Percentiles rank a stretch among this genome's conserved stretches.
phyloP scores from a whole-genome alignment of 1,140 invertebrate species.

The Macrobrachium rosenbergii region DNA sequence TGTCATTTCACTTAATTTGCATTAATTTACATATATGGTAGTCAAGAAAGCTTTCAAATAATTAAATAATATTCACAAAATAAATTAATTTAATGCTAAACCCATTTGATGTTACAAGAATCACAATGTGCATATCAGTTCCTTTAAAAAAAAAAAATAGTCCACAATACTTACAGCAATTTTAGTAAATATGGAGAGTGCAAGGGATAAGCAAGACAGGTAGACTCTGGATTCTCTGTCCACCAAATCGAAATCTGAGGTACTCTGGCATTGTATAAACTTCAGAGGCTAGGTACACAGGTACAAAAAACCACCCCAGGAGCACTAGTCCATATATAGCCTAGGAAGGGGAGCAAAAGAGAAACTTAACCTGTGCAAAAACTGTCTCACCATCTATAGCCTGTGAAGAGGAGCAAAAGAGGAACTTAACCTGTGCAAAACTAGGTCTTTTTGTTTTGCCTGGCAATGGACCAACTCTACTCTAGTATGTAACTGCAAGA shows the following conservation, averaged over 20 bases:
- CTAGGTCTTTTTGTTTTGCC: neutral
- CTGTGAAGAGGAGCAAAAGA: neutral
- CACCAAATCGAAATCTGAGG: constrained; percentile 74
- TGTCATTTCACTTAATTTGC: no score
- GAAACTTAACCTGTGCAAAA: neutral
- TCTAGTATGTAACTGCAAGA: neutral
- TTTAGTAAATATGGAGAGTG: constrained; percentile 76
- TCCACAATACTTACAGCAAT: constrained; percentile 72
- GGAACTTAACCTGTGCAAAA: neutral
- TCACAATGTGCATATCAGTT: neutral
- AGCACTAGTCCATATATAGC: constrained; percentile 70
- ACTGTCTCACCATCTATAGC: neutral
- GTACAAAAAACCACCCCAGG: constrained; percentile 76
- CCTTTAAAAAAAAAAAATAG: neutral
- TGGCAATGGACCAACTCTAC: neutral
- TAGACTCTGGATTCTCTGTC: constrained; percentile 73
- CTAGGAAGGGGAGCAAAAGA: neutral
- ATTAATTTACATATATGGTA: no score
- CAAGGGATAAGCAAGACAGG: constrained; percentile 73
- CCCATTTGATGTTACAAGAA: neutral
- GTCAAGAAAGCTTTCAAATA: no score
- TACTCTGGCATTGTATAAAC: constrained; percentile 76
- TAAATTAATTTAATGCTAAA: neutral
- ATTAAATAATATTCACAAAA: neutral
- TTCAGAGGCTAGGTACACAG: constrained; percentile 74